A percentile compares a stretch with the other conserved stretches of the same genome.
Conservation (phyloP, 2,797 vertebrate genomes). For the Ctenosaura bakeri region DNA sequence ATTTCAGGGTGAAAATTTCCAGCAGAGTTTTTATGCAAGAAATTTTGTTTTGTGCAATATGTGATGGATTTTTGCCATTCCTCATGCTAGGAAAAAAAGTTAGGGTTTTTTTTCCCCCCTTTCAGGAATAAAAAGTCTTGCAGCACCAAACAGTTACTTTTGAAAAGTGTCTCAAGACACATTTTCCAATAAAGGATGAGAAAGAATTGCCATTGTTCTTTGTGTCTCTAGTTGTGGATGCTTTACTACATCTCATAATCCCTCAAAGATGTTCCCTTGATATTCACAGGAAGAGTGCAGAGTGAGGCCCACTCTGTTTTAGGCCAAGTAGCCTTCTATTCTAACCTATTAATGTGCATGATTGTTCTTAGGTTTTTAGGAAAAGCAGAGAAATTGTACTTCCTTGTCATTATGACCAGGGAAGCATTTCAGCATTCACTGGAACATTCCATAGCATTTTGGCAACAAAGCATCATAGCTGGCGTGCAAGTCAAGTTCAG, state of each 20-base stretch:
- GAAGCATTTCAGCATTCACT: neutral
- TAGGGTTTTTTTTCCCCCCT: too few relatives aligned
- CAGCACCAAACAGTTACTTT: too few relatives aligned
- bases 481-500: neutral
- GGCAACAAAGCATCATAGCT: neutral
- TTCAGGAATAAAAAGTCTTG: too few relatives aligned
- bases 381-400: neutral
- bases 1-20: too few relatives aligned
- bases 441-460: neutral
- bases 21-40: too few relatives aligned
- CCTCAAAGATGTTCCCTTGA: neutral
- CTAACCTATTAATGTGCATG: too few relatives aligned
- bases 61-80: too few relatives aligned
- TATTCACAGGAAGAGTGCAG: neutral
- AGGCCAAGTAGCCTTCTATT: neutral
- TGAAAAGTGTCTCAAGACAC: too few relatives aligned
- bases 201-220: neutral
- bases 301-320: neutral
- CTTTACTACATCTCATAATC: neutral
- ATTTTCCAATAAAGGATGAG: too few relatives aligned
- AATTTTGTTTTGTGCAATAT: too few relatives aligned
- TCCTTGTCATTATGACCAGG: neutral
- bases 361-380: neutral
- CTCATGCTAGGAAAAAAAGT: too few relatives aligned
- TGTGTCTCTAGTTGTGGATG: neutral